A percentile compares a stretch with the other conserved stretches of the same genome.
Evolutionary conservation across 2,113 vertebrate genomes (phyloP).

Genomic region (Planiliza haematocheilus): DNA sequence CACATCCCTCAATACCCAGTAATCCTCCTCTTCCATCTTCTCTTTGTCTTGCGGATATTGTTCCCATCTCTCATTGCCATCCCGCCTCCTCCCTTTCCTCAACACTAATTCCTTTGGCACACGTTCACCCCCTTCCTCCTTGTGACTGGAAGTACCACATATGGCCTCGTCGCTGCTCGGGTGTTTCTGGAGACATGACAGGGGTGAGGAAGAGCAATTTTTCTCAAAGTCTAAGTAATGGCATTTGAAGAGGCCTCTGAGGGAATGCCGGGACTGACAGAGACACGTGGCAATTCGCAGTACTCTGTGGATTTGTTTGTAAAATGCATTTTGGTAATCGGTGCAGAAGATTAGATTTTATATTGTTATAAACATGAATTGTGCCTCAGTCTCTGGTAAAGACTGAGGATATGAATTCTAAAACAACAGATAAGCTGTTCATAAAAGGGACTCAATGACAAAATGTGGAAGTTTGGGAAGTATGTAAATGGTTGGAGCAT

Average conservation of each 20-base stretch:
- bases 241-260: conserved; percentile 45
- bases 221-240: conserved; percentile 57
- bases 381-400: conserved; percentile 1
- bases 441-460: not conserved
- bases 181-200: conserved; percentile 46
- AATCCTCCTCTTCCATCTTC: not conserved
- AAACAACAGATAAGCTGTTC: conserved; percentile 3
- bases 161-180: conserved; percentile 19
- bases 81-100: not conserved
- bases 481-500: not conserved
- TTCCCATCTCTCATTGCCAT: conserved; percentile 6
- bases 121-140: conserved; percentile 32
- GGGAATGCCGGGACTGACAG: conserved; percentile 48
- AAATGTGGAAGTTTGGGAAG: conserved; percentile 7
- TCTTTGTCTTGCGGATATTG: conserved; percentile 10
- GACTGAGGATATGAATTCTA: not conserved
- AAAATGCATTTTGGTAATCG: conserved; percentile 5
- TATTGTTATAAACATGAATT: conserved; percentile 40
- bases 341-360: conserved; percentile 38
- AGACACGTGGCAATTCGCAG: conserved; percentile 41
- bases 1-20: conserved; percentile 1
- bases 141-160: conserved; percentile 44
- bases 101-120: conserved; percentile 34
- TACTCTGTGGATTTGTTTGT: conserved; percentile 18
- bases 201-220: conserved; percentile 51